Base-by-base conservation (phyloP, 2,888 invertebrate genomes). In the Portevinia maculata region DNA sequence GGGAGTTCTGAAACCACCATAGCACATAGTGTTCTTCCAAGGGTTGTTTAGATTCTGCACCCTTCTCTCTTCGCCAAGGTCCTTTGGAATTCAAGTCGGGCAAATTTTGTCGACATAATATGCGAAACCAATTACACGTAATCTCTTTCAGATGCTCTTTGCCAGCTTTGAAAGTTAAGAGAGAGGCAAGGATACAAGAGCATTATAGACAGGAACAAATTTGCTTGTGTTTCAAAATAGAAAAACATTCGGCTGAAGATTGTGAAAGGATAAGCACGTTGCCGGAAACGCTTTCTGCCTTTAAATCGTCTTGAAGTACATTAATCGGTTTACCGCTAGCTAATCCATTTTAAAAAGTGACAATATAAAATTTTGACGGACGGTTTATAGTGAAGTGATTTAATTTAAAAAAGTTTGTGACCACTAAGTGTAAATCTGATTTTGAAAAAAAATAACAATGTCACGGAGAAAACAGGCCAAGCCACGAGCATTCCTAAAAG, bases 401-500 rank as follows among this genome's bases (percentile, higher is more conserved):
- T 50, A 21, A 46, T 17, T 11, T 11, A 17, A 41, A n/a, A n/a
- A n/a, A n/a, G 24, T 24, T 8, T 3, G 19, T 46, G n/a, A 24
- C 21, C 21, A 19, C 3, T 13, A 57, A 74, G 53, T 46, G 52
- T 41, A 28, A 15, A 50, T n/a, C 13, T 6, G n/a, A 39, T 5
- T 50, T n/a, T 6, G 13, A 3, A 28, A 21, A 9, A 30, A 24
- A 19, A 60, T 53, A 46, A 53, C 8, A 15, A 93, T 94, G 94
- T 94, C 94, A 86, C 92, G 94, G 86, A 92, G 94, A 87, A 94
- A 94, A 90, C 94, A 94, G 89, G 94, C 94, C 48, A 94, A 94
- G 88, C 94, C 94, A 85, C 92, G 94, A 87, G 93, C 94, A 83
- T 91, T 94, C 84, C 86, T 90, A 73, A 94, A 94, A 92, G 92